These are phyloP conservation scores for Piprites chloris DNA, from an alignment of 2,113 vertebrate genomes.

Conservation along the genomic window DNA sequence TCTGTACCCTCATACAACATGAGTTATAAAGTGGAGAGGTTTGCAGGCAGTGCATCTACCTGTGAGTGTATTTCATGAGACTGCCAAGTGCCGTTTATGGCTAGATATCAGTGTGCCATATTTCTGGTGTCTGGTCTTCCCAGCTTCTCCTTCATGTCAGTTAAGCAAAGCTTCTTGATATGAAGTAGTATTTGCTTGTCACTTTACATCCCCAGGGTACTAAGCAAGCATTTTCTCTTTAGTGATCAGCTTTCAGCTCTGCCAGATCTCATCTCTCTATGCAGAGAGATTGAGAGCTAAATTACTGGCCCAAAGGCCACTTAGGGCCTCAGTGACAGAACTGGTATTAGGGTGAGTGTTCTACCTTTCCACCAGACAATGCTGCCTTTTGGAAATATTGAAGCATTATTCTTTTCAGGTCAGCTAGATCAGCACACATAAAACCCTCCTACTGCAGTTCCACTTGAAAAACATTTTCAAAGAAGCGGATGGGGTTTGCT, in stretches of 20 bases:
- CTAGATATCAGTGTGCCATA: neutral
- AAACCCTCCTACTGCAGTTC: neutral
- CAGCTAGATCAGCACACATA: neutral
- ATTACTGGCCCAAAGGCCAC: neutral
- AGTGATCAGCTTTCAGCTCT: neutral
- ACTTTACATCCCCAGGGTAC: neutral
- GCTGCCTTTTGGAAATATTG: neutral
- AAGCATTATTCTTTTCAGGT: neutral
- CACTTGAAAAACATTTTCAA: conserved; percentile 10
- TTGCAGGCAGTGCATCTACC: neutral
- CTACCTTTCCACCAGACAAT: neutral
- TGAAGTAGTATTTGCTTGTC: neutral
- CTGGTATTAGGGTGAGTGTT: neutral
- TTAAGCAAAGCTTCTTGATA: neutral
- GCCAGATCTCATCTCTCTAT: neutral
- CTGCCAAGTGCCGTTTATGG: neutral
- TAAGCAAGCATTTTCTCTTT: neutral
- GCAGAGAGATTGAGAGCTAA: neutral
- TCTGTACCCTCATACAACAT: neutral
- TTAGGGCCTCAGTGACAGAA: neutral
- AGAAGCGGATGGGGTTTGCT: neutral
- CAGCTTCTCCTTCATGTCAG: neutral
- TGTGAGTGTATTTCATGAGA: neutral
- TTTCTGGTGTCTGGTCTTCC: neutral
- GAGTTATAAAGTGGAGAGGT: neutral